These are phyloP conservation scores for Ochropleura leucogaster DNA, from an alignment of 2,888 invertebrate species.

Conservation along the genomic window DNA sequence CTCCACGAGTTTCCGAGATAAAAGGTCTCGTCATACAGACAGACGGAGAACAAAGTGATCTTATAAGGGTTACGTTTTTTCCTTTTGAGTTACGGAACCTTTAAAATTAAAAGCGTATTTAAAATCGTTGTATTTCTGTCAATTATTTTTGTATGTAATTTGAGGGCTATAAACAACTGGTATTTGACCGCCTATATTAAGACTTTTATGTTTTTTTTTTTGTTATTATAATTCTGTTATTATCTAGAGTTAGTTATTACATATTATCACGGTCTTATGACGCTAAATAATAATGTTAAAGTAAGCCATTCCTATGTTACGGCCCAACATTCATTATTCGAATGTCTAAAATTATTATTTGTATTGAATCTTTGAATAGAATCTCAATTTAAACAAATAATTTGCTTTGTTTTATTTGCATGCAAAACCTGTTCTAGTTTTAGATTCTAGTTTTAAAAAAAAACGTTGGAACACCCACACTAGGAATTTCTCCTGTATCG, in stretches of 20 bases:
- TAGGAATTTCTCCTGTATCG: too few relatives aligned
- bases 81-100: too few relatives aligned
- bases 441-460: too few relatives aligned
- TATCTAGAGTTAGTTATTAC: conserved; percentile 21
- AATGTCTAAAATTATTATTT: conserved; percentile 52
- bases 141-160: too few relatives aligned
- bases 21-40: too few relatives aligned
- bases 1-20: too few relatives aligned
- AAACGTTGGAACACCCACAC: too few relatives aligned
- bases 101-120: too few relatives aligned
- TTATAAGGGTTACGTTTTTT: too few relatives aligned
- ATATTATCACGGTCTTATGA: conserved; percentile 39
- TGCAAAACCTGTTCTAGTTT: neutral
- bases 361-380: conserved; percentile 45
- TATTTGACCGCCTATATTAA: neutral
- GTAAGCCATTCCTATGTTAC: conserved; percentile 48
- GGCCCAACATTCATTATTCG: conserved; percentile 52
- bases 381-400: conserved; percentile 57
- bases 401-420: conserved; percentile 29
- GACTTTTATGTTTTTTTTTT: neutral
- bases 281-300: conserved; percentile 45
- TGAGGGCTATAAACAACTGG: neutral
- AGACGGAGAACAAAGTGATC: too few relatives aligned
- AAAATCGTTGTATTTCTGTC: too few relatives aligned
- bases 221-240: neutral